Evolutionary conservation across 92 coral and sea anemone species (phyloP).

Genomic region (Montipora capitata): DNA sequence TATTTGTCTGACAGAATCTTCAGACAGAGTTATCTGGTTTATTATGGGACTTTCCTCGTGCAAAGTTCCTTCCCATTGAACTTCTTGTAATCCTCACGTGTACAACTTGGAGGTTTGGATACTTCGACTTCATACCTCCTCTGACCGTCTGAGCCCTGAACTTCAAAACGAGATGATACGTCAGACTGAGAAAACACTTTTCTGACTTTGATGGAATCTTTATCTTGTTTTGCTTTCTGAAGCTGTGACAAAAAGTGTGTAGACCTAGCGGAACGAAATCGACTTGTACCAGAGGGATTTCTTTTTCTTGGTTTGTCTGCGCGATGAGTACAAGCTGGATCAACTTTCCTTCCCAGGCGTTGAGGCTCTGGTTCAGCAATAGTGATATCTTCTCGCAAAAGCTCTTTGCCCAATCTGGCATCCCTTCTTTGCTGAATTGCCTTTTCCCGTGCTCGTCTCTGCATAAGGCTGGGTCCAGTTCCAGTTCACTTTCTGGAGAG

Average conservation of each 20-base stretch:
- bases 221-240: no score
- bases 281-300: conserved; percentile 21
- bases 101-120: conserved; percentile 26
- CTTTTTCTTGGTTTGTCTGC: conserved; percentile 21
- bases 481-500: no score
- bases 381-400: no score
- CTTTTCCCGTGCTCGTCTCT: no score
- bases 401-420: no score
- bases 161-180: conserved; percentile 21
- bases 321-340: neutral
- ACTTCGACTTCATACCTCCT: conserved; percentile 4
- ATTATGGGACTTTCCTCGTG: neutral
- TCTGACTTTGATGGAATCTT: conserved; percentile 2
- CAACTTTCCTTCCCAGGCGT: no score
- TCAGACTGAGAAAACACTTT: conserved; percentile 3
- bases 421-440: no score
- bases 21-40: conserved; percentile 32
- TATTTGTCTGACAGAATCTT: conserved; percentile 12
- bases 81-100: no score
- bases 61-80: no score
- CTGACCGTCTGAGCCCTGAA: conserved; percentile 10
- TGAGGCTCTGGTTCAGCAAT: no score
- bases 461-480: no score
- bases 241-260: conserved; percentile 23
- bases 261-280: conserved; percentile 10